phyloP scores from a whole-genome alignment of 1,140 invertebrate genomes.

The Meloidogyne chitwoodi region DNA sequence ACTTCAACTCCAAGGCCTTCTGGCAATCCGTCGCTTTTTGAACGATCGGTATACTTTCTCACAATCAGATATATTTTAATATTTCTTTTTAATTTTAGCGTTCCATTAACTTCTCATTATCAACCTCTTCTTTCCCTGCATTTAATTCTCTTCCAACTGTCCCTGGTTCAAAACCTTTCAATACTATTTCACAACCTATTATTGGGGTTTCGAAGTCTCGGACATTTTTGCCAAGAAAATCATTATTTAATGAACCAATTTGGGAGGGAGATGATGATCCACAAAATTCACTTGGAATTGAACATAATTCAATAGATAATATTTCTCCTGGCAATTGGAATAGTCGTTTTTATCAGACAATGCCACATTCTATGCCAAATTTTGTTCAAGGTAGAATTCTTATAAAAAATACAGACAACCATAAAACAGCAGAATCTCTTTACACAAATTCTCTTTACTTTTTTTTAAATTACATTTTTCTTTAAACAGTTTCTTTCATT shows the following conservation, averaged over 20 bases:
- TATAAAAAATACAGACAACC: too few relatives aligned
- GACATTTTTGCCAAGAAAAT: constrained; percentile 14
- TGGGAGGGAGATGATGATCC: constrained; percentile 54
- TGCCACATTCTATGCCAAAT: constrained; percentile 11
- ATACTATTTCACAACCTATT: constrained; percentile 18
- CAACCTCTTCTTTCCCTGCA: not conserved
- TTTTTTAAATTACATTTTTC: too few relatives aligned
- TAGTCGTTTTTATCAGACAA: not conserved
- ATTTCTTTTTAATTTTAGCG: constrained; percentile 28
- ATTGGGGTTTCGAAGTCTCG: not conserved
- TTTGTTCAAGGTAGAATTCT: not conserved
- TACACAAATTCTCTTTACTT: too few relatives aligned
- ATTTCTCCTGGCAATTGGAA: not conserved
- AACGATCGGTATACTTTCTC: constrained; percentile 42
- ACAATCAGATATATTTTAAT: not conserved
- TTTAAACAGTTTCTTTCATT: too few relatives aligned
- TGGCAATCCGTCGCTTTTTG: constrained; percentile 45
- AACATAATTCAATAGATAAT: not conserved
- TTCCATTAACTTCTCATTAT: constrained; percentile 5
- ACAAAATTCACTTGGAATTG: not conserved
- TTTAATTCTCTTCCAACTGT: not conserved
- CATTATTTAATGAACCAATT: constrained; percentile 53
- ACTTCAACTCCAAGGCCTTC: constrained; percentile 46
- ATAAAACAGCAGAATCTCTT: too few relatives aligned
- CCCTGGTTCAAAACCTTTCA: constrained; percentile 28